Percentiles rank a stretch among this genome's conserved stretches.
Evolutionary conservation across 2,113 vertebrate genomes (phyloP).

Genomic region (Notiomystis cincta): DNA sequence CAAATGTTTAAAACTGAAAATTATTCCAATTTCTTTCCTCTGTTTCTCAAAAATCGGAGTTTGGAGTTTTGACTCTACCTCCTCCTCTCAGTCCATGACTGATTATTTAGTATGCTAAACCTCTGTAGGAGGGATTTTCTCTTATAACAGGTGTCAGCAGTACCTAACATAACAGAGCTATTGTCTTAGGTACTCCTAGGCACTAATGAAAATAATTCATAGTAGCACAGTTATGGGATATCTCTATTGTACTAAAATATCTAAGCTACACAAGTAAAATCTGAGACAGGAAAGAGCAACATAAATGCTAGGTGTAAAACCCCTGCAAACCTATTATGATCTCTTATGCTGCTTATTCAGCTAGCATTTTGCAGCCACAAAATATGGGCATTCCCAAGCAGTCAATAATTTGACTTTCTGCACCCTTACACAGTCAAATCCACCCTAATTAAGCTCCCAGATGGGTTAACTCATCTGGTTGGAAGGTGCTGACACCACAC

Average conservation of each 20-base stretch:
- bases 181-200: background rate
- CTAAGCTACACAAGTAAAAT: background rate
- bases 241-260: background rate
- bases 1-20: background rate
- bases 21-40: background rate
- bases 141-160: background rate
- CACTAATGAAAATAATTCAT: background rate
- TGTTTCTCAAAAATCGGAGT: background rate
- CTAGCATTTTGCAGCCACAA: background rate
- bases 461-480: background rate
- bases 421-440: background rate
- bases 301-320: background rate
- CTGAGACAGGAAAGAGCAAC: background rate
- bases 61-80: background rate
- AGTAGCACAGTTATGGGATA: background rate
- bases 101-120: background rate
- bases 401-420: background rate
- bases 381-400: background rate
- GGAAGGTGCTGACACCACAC: background rate
- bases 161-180: background rate
- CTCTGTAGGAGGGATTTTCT: background rate
- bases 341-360: background rate
- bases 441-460: background rate
- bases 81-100: background rate
- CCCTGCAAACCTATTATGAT: background rate